These are phyloP conservation scores for Pantherophis guttatus DNA, from an alignment of 2,113 vertebrate genomes.

Conservation along the genomic window DNA sequence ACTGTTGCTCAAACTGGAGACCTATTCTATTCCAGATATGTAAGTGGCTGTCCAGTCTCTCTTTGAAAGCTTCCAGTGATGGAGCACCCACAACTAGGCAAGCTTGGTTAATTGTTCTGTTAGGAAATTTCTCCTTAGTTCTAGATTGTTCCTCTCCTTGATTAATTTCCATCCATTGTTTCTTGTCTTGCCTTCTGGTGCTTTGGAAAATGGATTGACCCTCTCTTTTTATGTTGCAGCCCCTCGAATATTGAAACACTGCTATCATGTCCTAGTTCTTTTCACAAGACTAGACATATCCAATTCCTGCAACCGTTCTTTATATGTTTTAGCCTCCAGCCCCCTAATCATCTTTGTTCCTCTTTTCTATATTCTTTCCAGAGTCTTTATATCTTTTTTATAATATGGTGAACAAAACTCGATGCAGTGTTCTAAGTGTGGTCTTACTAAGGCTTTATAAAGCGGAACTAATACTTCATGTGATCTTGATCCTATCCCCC, in stretches of 20 bases:
- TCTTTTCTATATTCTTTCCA: not conserved
- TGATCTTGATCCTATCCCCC: not conserved
- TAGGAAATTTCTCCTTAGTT: not conserved
- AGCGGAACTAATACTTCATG: not conserved
- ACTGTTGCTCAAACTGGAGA: not conserved
- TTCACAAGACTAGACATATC: not conserved
- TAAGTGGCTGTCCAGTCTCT: not conserved
- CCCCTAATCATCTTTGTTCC: not conserved
- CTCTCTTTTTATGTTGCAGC: not conserved
- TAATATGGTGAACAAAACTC: not conserved
- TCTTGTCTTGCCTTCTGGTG: not conserved
- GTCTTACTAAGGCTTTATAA: not conserved
- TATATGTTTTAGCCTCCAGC: not conserved
- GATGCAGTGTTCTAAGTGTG: not conserved
- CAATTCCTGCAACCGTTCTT: not conserved
- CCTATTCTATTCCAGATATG: not conserved
- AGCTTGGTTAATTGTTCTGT: not conserved
- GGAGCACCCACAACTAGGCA: not conserved
- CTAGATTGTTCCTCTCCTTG: not conserved
- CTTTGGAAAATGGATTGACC: not conserved
- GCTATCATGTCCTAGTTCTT: not conserved
- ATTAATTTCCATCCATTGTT: not conserved
- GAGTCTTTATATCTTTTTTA: not conserved
- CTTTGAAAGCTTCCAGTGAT: not conserved
- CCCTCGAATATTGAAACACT: not conserved